phyloP scores from a whole-genome alignment of 2,113 vertebrate genomes.

The Ptyas mucosa region DNA sequence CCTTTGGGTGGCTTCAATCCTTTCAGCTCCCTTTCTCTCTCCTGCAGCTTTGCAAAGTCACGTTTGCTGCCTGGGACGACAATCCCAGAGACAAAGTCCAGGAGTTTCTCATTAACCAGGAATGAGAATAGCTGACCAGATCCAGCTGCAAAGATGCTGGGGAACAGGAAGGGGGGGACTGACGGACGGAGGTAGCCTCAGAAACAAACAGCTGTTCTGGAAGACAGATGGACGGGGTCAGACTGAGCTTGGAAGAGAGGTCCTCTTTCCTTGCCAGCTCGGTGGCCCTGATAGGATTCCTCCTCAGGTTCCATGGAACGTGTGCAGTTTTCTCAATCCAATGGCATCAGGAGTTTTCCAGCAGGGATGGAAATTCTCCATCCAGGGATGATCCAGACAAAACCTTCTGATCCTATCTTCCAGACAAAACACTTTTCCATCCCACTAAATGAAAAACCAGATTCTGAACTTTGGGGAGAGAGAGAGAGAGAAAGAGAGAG shows the following conservation, averaged over 20 bases:
- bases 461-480: neutral
- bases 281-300: no score
- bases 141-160: conserved; percentile 42
- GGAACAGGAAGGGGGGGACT: neutral
- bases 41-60: conserved; percentile 40
- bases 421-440: neutral
- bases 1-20: neutral
- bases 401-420: neutral
- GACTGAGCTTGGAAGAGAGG: neutral
- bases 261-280: neutral
- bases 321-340: neutral
- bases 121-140: conserved; percentile 48
- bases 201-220: neutral
- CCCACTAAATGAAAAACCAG: neutral
- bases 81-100: conserved; percentile 70
- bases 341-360: neutral
- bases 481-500: neutral
- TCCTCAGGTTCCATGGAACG: neutral
- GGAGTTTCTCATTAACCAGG: conserved; percentile 77
- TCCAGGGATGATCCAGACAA: neutral
- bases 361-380: neutral
- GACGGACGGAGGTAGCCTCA: neutral
- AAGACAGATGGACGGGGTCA: conserved; percentile 7
- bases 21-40: neutral
- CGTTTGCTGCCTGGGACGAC: neutral